Evolutionary conservation across 2,113 vertebrate genomes (phyloP), one percentile per base, ranked within the genome.

Genomic region (Phrynosoma blainvillii): DNA sequence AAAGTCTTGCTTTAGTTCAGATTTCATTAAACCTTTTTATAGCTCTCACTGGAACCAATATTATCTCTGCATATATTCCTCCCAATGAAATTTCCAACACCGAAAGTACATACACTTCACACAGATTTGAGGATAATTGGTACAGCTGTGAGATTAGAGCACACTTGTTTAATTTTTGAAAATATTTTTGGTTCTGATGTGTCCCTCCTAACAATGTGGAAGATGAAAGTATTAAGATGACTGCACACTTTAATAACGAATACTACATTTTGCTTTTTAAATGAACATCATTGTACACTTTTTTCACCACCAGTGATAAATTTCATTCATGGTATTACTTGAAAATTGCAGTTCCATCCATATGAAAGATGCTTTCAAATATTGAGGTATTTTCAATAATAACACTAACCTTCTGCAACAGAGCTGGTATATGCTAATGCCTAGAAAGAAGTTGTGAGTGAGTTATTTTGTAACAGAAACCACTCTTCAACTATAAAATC

Each of bases 21-120:
- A 86, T 88, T 82, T 79, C 1, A 27, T 88, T 92, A 89, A 84
- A 84, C 20, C 75, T 78, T 92, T 90, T 89, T 85, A 85, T 6
- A 23, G 18, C 88, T 14, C 74, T 89, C 40, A 83, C 3, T 83
- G 76, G 54, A 85, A 89, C 85, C 76, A 76, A 1, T 89, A 70
- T 86, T 54, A 79, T 83, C n/a, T 52, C 27, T 80, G 52, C 1
- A 40, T 77, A 30, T 80, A 18, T 81, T 91, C 52, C 56, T 90
- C 3, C 40, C 81, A 89, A 74, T 88, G 92, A 83, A 36, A n/a
- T 5, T 86, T 84, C 74, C 68, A 79, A 9, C 5, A 68, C 88
- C 86, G 76, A 75, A 93, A 82, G 73, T 40, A 40, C 30, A 75
- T 86, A 85, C 18, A n/a, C 52, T 83, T 70, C 42, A 21, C 25